Percentiles rank a stretch among this genome's conserved stretches.
phyloP scores from a whole-genome alignment of 2,797 vertebrate genomes.

The Vireo griseus region DNA sequence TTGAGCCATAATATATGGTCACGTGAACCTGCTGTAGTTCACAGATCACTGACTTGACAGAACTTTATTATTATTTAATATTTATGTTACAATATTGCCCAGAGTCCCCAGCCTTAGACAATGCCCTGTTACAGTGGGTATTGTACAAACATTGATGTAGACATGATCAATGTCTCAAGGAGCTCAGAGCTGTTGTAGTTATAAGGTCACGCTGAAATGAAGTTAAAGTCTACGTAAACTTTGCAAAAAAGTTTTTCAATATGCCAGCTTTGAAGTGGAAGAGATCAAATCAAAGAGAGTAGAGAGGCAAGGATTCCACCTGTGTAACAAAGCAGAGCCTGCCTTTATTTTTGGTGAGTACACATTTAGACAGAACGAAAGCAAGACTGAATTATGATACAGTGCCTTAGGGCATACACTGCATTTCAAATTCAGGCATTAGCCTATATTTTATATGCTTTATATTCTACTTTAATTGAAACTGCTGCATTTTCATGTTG shows the following conservation, averaged over 20 bases:
- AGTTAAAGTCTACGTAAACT: neutral
- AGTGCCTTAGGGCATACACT: neutral
- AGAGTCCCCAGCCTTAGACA: slow-evolving; percentile 12
- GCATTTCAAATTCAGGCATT: slow-evolving; percentile 9
- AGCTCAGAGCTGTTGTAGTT: neutral
- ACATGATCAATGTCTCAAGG: neutral
- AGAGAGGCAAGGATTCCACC: neutral
- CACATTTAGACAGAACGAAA: neutral
- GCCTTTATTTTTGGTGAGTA: neutral
- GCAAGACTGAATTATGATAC: neutral
- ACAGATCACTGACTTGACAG: slow-evolving; percentile 57
- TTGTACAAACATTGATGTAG: slow-evolving; percentile 24
- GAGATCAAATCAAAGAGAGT: neutral
- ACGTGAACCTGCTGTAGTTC: slow-evolving; percentile 10
- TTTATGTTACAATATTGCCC: slow-evolving; percentile 39
- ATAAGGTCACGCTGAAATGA: neutral
- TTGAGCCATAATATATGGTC: neutral
- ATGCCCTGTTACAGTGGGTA: neutral
- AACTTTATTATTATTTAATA: slow-evolving; percentile 58
- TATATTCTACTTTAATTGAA: slow-evolving; percentile 19
- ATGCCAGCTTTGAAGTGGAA: neutral
- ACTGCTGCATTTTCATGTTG: neutral
- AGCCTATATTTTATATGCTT: neutral
- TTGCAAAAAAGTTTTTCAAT: neutral
- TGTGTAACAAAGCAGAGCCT: neutral